phyloP scores from a whole-genome alignment of 1,140 invertebrate genomes.

The Heterodera schachtii region DNA sequence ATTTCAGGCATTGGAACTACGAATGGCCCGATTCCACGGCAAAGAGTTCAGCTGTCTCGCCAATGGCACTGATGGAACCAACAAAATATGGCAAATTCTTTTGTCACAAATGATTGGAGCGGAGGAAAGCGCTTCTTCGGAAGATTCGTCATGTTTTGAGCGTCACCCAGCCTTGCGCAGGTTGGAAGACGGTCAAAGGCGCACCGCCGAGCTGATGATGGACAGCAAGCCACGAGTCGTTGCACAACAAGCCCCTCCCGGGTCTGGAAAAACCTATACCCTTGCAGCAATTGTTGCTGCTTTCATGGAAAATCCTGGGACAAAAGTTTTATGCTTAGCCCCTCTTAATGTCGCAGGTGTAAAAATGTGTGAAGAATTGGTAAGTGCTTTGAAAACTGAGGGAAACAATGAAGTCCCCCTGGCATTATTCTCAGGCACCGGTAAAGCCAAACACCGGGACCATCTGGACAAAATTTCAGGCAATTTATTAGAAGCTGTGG shows the following conservation, averaged over 20 bases:
- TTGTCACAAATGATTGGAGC: not conserved
- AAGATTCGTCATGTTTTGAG: not conserved
- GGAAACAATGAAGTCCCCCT: not conserved
- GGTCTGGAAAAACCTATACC: constrained; percentile 99
- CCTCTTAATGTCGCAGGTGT: constrained; percentile 5
- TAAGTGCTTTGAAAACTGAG: not conserved
- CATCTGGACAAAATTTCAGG: not conserved
- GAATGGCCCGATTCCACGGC: not conserved
- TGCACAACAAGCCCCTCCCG: constrained; percentile 74
- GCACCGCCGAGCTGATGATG: constrained; percentile 10
- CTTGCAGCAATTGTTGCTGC: constrained; percentile 67
- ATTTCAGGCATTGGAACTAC: not conserved
- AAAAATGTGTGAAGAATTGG: constrained; percentile 4
- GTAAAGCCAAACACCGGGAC: not conserved
- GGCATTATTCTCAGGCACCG: constrained; percentile 5
- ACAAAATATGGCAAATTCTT: not conserved
- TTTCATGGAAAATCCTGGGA: not conserved
- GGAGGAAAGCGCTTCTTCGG: not conserved
- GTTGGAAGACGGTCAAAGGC: not conserved
- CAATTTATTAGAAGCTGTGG: not conserved
- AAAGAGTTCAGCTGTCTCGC: not conserved
- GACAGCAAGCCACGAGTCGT: not conserved
- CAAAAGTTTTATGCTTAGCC: not conserved
- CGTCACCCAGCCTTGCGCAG: not conserved
- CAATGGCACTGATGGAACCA: too few species aligned